Evolutionary conservation across 2,797 vertebrate genomes (phyloP).

Genomic region (Discoglossus pictus): DNA sequence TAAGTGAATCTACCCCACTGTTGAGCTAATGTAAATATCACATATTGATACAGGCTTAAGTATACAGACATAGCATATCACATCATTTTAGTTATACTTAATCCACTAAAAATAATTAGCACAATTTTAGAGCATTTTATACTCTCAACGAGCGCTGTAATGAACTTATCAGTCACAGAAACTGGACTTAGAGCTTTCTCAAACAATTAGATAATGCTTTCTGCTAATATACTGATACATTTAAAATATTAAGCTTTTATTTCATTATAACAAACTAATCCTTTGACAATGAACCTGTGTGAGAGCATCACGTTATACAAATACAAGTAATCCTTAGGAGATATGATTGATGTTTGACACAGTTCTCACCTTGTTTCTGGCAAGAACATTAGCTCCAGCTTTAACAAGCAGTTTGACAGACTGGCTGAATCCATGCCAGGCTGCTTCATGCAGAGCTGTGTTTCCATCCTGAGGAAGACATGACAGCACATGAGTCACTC

Average conservation of each 20-base stretch:
- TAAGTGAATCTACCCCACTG: no score
- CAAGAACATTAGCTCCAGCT: constrained; percentile 91
- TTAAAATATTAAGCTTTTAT: not conserved
- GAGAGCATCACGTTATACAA: constrained; percentile 2
- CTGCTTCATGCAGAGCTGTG: constrained; percentile 90
- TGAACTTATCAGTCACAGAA: no score
- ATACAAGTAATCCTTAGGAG: constrained; percentile 18
- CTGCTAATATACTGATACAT: no score
- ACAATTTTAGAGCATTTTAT: no score
- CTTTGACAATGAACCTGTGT: not conserved
- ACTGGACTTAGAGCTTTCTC: no score
- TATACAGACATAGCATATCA: no score
- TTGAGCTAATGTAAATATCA: no score
- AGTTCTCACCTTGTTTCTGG: constrained; percentile 90
- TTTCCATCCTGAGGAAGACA: constrained; percentile 83
- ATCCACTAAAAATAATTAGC: no score
- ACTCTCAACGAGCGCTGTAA: no score
- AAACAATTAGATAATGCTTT: no score
- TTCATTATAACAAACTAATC: not conserved
- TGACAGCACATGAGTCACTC: constrained; percentile 11
- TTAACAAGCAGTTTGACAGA: constrained; percentile 92
- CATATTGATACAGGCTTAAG: no score
- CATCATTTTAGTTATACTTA: no score
- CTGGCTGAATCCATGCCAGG: constrained; percentile 95
- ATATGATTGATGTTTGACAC: constrained; percentile 37